Base-by-base conservation (phyloP, 2,113 vertebrate genomes). In the Centropus unirufus region DNA sequence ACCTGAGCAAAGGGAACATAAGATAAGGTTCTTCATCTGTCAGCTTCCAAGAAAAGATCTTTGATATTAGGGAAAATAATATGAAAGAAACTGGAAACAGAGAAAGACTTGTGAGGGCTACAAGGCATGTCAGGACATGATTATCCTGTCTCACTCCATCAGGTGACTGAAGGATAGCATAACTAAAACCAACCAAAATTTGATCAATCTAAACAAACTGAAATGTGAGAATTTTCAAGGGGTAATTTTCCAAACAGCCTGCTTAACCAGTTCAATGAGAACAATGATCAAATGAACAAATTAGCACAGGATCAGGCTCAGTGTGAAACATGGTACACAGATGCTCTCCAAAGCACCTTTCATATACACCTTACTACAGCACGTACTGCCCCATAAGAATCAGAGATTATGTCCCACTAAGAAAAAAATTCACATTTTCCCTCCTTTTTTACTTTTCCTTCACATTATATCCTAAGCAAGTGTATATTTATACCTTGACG, bases 271-370 rank as follows among this genome's bases (percentile, higher is more conserved):
- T 47, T 81, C 57, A 78, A 54, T 62, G 20, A 69, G 11, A 8
- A 4, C 17, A 46, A 34, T 44, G 57, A 36, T 46, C 6, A 61
- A 84, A 27, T 24, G 5, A 66, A 66, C 1, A 0, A 44, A 47
- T 57, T 74, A 44, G 22, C 11, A 11, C 4, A 36, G 30, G 46
- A 39, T 42, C 40, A 87, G 64, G 4, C 14, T 46, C 0, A 20
- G 21, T 19, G 12, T 0, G 0, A 59, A 68, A 16, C 0, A 0
- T 2, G 3, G 18, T 27, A 27, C 3, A 7, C 2, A 20, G 17
- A 40, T 55, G 30, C 6, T 86, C 2, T 80, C 44, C 54, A 77
- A 69, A 83, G 54, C 23, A 74, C 18, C 6, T 6, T 46, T 16
- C 17, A n/a, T 22, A 27, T 8, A 1, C 23, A 2, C 27, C 29